These are phyloP conservation scores for Darevskia mixta DNA, from an alignment of 2,797 vertebrate species.

Conservation along the genomic window DNA sequence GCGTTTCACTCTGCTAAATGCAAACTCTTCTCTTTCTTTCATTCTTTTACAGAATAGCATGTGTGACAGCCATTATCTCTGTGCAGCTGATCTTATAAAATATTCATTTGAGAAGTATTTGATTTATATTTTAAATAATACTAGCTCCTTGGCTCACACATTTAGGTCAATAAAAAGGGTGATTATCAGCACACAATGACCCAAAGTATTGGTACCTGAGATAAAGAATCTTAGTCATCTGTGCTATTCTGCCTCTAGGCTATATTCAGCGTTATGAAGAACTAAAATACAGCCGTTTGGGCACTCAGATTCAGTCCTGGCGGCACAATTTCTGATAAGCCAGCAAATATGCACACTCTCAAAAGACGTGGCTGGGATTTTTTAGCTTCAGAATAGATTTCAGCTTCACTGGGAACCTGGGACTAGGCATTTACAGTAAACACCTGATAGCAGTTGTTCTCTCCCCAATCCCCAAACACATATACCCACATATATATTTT, in stretches of 20 bases:
- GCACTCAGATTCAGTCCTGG: constrained; percentile 12
- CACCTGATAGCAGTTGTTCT: no score
- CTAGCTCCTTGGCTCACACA: constrained; percentile 6
- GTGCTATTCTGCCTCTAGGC: constrained; percentile 28
- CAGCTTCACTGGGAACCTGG: no score
- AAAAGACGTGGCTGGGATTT: no score
- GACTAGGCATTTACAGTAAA: no score
- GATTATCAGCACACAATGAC: constrained; percentile 29
- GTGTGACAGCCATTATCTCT: constrained; percentile 4
- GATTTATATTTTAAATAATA: constrained; percentile 29
- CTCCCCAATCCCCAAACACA: no score
- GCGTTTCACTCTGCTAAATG: not conserved
- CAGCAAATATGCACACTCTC: no score
- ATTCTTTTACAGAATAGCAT: not conserved
- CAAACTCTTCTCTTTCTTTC: not conserved
- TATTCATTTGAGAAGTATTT: constrained; percentile 23
- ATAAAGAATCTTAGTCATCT: constrained; percentile 13
- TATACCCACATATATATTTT: no score
- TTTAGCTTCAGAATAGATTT: no score
- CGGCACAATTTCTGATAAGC: not conserved
- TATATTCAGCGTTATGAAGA: constrained; percentile 20
- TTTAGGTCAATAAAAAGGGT: constrained; percentile 28
- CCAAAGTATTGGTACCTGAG: not conserved
- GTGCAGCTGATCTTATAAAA: constrained; percentile 25
- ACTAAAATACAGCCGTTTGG: constrained; percentile 20